A percentile compares a stretch with the other conserved stretches of the same genome.
Conservation (phyloP, 2,888 invertebrate genomes). For the Ariolimax columbianus region DNA sequence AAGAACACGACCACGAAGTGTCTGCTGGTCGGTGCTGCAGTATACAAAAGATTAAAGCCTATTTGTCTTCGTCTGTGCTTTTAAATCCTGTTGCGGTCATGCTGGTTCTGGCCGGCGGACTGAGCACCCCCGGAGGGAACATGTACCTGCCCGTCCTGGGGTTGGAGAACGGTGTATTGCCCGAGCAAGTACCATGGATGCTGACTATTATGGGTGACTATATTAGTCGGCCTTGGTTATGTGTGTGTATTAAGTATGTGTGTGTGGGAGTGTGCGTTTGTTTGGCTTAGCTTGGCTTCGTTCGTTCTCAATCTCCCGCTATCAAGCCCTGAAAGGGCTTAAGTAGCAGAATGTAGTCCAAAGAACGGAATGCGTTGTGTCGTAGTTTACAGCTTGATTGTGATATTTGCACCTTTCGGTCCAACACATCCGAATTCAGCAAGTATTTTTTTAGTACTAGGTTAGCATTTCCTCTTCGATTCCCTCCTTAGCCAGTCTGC, state of each 20-base stretch:
- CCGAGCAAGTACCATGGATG: conserved; percentile 29
- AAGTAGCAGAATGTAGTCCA: too few species aligned
- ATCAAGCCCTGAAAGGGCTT: too few species aligned
- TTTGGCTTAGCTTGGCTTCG: not conserved
- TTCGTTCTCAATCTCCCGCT: too few species aligned
- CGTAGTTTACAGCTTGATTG: too few species aligned
- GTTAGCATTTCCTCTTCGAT: too few species aligned
- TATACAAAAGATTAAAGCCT: not conserved
- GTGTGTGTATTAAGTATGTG: not conserved
- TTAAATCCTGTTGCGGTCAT: conserved; percentile 34
- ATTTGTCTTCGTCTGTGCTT: not conserved
- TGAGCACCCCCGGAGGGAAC: conserved; percentile 20
- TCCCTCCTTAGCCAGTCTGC: too few species aligned
- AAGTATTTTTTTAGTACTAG: too few species aligned
- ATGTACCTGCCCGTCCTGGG: conserved; percentile 31
- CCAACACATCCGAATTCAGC: too few species aligned
- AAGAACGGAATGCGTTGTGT: too few species aligned
- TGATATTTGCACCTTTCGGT: too few species aligned
- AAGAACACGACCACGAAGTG: not conserved
- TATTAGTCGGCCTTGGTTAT: not conserved
- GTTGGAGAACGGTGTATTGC: conserved; percentile 23
- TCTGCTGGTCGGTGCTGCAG: not conserved
- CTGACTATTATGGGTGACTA: conserved; percentile 26
- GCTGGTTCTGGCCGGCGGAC: conserved; percentile 30
- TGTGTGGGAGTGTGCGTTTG: not conserved